phyloP scores from a whole-genome alignment of 2,888 invertebrate genomes.

The Cheilosia grossa region DNA sequence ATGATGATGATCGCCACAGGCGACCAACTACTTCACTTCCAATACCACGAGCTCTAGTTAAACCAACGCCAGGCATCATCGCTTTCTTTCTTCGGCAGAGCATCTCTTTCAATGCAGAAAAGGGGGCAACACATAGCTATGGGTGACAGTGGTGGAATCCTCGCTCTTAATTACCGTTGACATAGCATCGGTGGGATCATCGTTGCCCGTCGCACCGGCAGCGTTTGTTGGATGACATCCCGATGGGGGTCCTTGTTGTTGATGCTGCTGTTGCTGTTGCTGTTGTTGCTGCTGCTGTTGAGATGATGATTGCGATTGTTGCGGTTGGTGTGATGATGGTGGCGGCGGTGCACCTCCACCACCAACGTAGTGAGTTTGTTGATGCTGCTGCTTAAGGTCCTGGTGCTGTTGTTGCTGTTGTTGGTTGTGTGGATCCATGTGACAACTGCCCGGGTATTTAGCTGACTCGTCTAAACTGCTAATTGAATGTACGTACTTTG shows the following conservation, averaged over 20 bases:
- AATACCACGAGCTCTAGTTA: conserved; percentile 16
- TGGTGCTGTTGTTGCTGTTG: conserved; percentile 74
- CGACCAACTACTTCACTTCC: conserved; percentile 23
- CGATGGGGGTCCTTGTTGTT: conserved; percentile 74
- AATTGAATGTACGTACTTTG: conserved; percentile 81
- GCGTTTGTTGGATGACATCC: conserved; percentile 64
- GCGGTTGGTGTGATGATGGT: conserved; percentile 71
- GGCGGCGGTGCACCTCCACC: conserved; percentile 62
- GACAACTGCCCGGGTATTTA: conserved; percentile 79
- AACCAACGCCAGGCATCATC: conserved; percentile 54
- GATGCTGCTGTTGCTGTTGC: conserved; percentile 72
- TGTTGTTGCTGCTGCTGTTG: conserved; percentile 71
- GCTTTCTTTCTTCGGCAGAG: conserved; percentile 80
- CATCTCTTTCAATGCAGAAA: conserved; percentile 84
- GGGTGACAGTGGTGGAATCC: conserved; percentile 80
- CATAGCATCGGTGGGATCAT: conserved; percentile 79
- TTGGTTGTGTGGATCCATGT: conserved; percentile 77
- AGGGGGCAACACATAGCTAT: conserved; percentile 83
- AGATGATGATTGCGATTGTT: conserved; percentile 75
- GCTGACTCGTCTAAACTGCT: conserved; percentile 79
- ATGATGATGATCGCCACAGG: conserved; percentile 44
- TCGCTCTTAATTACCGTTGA: conserved; percentile 83
- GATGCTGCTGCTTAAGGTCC: conserved; percentile 69
- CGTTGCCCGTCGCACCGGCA: conserved; percentile 76
- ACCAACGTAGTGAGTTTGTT: conserved; percentile 59